Percentiles rank a stretch among this genome's conserved stretches.
Evolutionary conservation across 2,888 invertebrate genomes (phyloP).

Genomic region (Mantis religiosa): DNA sequence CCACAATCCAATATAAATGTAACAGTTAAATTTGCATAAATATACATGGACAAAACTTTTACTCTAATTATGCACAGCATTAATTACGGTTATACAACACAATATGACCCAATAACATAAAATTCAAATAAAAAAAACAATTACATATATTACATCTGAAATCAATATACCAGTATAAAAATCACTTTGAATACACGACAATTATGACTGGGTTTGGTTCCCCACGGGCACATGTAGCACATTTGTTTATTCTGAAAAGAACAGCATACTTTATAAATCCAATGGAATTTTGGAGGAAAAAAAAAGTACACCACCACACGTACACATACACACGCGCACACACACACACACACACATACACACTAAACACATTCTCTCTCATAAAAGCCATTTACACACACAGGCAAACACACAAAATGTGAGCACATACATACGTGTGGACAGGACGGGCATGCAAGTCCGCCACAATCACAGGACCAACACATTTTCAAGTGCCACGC

Average conservation of each 20-base stretch:
- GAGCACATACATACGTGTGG: slow-evolving; percentile 14
- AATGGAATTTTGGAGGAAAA: slow-evolving; percentile 8
- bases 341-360: slow-evolving; percentile 8
- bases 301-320: slow-evolving; percentile 5
- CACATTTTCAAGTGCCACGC: slow-evolving; percentile 23
- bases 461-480: slow-evolving; percentile 29
- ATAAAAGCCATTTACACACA: neutral
- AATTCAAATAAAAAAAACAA: slow-evolving; percentile 28
- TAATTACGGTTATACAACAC: slow-evolving; percentile 25
- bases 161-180: slow-evolving; percentile 33
- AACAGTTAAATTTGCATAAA: slow-evolving; percentile 23
- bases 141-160: slow-evolving; percentile 26
- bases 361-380: neutral
- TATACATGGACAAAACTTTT: slow-evolving; percentile 26
- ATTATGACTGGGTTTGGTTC: slow-evolving; percentile 32
- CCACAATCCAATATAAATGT: slow-evolving; percentile 25
- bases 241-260: slow-evolving; percentile 25
- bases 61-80: slow-evolving; percentile 24
- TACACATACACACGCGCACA: slow-evolving; percentile 6
- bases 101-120: slow-evolving; percentile 28
- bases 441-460: slow-evolving; percentile 29
- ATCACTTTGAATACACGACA: slow-evolving; percentile 32
- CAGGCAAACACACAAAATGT: neutral
- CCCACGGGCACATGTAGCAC: slow-evolving; percentile 29
- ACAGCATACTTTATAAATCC: slow-evolving; percentile 26